Evolutionary conservation across 53 echinoderm and acorn worm species (phyloP), one percentile per base, ranked within the genome.

Genomic region (Crossaster papposus): DNA sequence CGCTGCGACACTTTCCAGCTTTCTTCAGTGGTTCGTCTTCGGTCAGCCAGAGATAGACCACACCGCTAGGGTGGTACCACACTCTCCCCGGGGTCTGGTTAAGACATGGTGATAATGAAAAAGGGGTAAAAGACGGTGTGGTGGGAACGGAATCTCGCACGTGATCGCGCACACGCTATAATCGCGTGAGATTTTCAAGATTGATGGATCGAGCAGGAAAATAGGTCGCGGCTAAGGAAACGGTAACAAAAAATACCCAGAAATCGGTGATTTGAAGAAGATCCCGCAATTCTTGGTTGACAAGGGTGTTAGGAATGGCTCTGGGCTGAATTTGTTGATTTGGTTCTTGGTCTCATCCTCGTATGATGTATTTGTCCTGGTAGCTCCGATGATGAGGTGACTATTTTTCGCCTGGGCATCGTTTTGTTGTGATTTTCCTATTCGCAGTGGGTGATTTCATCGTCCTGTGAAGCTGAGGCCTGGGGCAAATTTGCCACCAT

Each of bases 401-500:
- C 78, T 17, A 78, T 44, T 50, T 50, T 78, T 20, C 26, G 50
- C n/a, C n/a, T 6, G 36, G 68, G 75, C 75, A 35, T 74, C 14
- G 24, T 50, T 78, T 9, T 78, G 78, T 78, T 78, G 78, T 78
- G 78, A 78, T 78, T 78, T 35, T 44, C 44, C 34, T 8, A 12
- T 50, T 20, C 68, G 22, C 75, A 34, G 75, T 33, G 35, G 33
- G 28, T 36, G 33, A 4, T 74, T 34, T 74, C 10, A 74, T 68
- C 68, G 68, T 11, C 7, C 3, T 74, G 72, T 31, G 30, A 71
- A 36, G 13, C 75, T 36, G 28, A n/a, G 14, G 32, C 75, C 75
- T 1, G 1, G 14, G 75, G 75, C 75, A 74, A 33, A 1, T 36
- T 74, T 74, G 75, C 28, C 75, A 74, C 75, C 22, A 11, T 22